Base-by-base conservation (phyloP, 2,888 invertebrate species). In the Notodromas monacha region DNA sequence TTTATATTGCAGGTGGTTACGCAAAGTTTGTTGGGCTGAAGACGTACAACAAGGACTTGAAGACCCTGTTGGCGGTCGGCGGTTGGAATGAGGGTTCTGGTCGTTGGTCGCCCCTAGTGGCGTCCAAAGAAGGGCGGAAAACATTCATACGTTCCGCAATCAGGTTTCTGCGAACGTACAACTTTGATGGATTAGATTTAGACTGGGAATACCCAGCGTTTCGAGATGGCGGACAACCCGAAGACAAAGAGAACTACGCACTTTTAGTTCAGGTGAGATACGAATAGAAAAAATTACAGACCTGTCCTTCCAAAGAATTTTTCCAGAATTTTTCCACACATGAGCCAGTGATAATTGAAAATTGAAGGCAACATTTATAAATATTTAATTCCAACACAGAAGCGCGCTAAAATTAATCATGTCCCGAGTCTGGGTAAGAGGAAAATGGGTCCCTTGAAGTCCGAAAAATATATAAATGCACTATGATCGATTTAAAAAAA, bases 41-140 rank as follows among this genome's bases (percentile, higher is more conserved):
- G 53, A 73, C 76, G 0, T 79, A 77, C 56, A 81, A 81, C 52
- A 76, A 74, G 47, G 65, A 74, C 37, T 48, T 81, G 44, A 79
- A 79, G 52, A 79, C 79, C 0, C 51, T 84, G 54, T 56, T 84
- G 39, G 81, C 81, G 6, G 73, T 81, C 40, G 81, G 81, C 2
- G 79, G 81, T 1, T 81, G 81, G 81, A 81, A 79, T 50, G 81
- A 81, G 48, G 81, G 76, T 11, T 79, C 77, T 1, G 58, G 67
- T 11, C 63, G 65, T 38, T 81, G 81, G 51, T 79, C 79, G 0
- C 66, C 72, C n/a, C 61, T 81, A 58, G 77, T 79, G 2, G 73
- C 70, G 2, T 66, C 63, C 39, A 45, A 63, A 3, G 68, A 68
- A 21, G 56, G 67, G 36, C 56, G 81, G 35, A 65, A 63, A 43